phyloP scores from a whole-genome alignment of 2,797 vertebrate genomes.

The Eupleurogrammus muticus region DNA sequence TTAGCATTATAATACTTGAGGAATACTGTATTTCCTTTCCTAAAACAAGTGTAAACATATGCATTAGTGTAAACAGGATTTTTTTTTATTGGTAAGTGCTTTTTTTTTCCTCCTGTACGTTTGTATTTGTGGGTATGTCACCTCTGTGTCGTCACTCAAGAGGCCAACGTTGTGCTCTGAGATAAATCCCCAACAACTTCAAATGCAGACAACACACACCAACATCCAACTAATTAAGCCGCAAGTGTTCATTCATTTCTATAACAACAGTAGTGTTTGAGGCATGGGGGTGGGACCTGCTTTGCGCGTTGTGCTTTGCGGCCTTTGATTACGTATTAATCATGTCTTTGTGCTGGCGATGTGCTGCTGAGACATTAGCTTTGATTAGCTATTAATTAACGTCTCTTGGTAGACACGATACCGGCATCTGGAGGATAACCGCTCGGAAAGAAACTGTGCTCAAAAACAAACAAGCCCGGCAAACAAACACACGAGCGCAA shows the following conservation, averaged over 20 bases:
- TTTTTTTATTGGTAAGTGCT: constrained; percentile 11
- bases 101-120: constrained; percentile 8
- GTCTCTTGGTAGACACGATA: constrained; percentile 84
- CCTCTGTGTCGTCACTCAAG: constrained; percentile 73
- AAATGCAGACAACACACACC: constrained; percentile 72
- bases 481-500: constrained; percentile 76
- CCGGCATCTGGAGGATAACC: constrained; percentile 82
- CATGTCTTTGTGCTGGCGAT: constrained; percentile 84
- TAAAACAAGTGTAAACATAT: constrained; percentile 20
- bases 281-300: constrained; percentile 80
- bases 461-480: constrained; percentile 83
- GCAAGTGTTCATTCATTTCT: constrained; percentile 78
- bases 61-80: constrained; percentile 1
- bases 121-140: constrained; percentile 61
- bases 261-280: constrained; percentile 81
- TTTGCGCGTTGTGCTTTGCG: constrained; percentile 81
- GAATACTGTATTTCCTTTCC: constrained; percentile 3
- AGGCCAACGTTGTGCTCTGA: constrained; percentile 70
- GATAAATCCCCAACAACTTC: constrained; percentile 77
- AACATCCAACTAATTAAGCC: constrained; percentile 81
- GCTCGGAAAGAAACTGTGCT: constrained; percentile 76
- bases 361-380: constrained; percentile 85
- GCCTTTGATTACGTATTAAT: constrained; percentile 91
- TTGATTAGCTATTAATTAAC: constrained; percentile 91
- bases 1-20: background rate